phyloP scores from a whole-genome alignment of 2,797 vertebrate species.

The Lophius americanus region DNA sequence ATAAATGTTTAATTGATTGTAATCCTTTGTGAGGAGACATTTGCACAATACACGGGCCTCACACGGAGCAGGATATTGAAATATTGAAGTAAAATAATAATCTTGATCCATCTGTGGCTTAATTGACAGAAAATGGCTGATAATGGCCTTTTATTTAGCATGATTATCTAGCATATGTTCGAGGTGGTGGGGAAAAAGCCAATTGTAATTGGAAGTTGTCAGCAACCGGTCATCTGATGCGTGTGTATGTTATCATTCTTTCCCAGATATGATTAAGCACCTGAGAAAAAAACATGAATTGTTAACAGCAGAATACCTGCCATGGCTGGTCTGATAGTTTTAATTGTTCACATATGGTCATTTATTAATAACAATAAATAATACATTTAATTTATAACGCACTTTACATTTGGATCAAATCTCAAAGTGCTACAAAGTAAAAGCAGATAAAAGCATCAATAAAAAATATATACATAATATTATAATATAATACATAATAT shows the following conservation, averaged over 20 bases:
- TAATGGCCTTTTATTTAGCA: constrained; percentile 62
- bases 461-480: too few relatives aligned
- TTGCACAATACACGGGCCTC: constrained; percentile 72
- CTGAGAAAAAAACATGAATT: constrained; percentile 46
- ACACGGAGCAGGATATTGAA: constrained; percentile 72
- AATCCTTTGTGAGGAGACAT: constrained; percentile 89
- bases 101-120: constrained; percentile 63
- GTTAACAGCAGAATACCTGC: constrained; percentile 57
- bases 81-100: constrained; percentile 75
- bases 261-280: constrained; percentile 43
- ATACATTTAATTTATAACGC: too few relatives aligned
- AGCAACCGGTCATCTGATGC: constrained; percentile 24
- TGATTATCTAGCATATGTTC: constrained; percentile 60
- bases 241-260: constrained; percentile 32
- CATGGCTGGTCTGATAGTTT: constrained; percentile 34
- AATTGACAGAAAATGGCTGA: constrained; percentile 67
- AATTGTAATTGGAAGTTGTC: constrained; percentile 52
- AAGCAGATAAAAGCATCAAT: too few relatives aligned
- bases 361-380: constrained; percentile 49
- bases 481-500: constrained; percentile 3
- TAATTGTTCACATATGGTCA: constrained; percentile 65
- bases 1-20: constrained; percentile 97
- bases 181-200: constrained; percentile 35
- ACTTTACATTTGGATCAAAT: too few relatives aligned
- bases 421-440: too few relatives aligned